Evolutionary conservation across 2,113 vertebrate genomes (phyloP).

Genomic region (Microcebus lehilahytsara): DNA sequence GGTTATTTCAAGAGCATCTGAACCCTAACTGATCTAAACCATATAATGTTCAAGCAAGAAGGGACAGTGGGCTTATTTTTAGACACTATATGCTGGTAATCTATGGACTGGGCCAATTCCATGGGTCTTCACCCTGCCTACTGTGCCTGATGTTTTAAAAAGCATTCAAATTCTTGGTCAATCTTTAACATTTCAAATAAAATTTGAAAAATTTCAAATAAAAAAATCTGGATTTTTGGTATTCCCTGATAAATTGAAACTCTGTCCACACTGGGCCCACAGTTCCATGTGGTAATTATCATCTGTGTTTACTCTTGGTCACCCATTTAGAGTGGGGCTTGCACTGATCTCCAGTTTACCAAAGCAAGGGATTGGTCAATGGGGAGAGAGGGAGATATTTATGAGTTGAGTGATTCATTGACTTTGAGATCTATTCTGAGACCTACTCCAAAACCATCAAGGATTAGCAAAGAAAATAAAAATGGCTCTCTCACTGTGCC

Average conservation of each 20-base stretch:
- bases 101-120: neutral
- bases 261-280: neutral
- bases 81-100: neutral
- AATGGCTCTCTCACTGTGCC: neutral
- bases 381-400: neutral
- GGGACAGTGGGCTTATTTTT: neutral
- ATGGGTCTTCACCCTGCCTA: neutral
- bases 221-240: neutral
- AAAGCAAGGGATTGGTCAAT: neutral
- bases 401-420: neutral
- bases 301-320: neutral
- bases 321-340: neutral
- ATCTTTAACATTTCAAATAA: slow-evolving; percentile 7
- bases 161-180: neutral
- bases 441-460: neutral
- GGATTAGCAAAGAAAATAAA: neutral
- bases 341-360: neutral
- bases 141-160: neutral
- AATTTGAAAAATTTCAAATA: neutral
- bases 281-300: neutral
- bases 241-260: neutral
- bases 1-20: neutral
- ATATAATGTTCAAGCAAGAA: neutral
- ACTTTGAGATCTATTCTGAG: neutral
- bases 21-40: neutral